Evolutionary conservation across 2,888 invertebrate genomes (phyloP).

Genomic region (Pandemis corylana): DNA sequence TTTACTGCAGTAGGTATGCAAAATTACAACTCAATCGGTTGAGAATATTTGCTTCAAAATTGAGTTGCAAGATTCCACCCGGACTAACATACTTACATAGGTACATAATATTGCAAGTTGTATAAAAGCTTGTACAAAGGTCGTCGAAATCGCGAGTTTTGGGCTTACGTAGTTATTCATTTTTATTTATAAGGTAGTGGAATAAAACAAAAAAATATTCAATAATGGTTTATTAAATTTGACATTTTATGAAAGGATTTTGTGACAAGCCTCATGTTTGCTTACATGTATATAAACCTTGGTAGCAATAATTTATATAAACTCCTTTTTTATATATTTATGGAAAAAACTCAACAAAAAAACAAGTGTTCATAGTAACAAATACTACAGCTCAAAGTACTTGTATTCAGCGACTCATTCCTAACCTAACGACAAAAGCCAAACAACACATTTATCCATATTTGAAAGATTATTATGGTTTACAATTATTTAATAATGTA

Average conservation of each 20-base stretch:
- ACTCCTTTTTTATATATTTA: conserved; percentile 76
- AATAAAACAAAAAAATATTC: conserved; percentile 52
- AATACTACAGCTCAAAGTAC: conserved; percentile 68
- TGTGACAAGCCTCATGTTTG: conserved; percentile 82
- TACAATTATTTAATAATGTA: conserved; percentile 50
- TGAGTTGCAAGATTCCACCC: no score
- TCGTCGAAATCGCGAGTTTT: no score
- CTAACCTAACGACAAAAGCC: conserved; percentile 84
- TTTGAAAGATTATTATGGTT: conserved; percentile 59
- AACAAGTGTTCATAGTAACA: conserved; percentile 66
- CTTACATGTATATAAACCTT: conserved; percentile 78
- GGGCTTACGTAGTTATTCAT: no score
- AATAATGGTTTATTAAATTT: conserved; percentile 83
- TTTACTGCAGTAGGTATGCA: no score
- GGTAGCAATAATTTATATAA: conserved; percentile 81
- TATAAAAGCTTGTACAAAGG: no score
- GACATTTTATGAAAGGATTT: conserved; percentile 82
- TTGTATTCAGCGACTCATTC: conserved; percentile 69
- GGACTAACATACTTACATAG: no score
- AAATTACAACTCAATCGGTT: no score
- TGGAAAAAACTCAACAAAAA: conserved; percentile 83
- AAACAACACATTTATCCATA: conserved; percentile 72
- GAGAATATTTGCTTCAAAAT: no score
- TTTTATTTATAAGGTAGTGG: background rate
- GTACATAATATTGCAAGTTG: no score